phyloP scores from a whole-genome alignment of 1,140 invertebrate genomes.

The Aphis craccivora region DNA sequence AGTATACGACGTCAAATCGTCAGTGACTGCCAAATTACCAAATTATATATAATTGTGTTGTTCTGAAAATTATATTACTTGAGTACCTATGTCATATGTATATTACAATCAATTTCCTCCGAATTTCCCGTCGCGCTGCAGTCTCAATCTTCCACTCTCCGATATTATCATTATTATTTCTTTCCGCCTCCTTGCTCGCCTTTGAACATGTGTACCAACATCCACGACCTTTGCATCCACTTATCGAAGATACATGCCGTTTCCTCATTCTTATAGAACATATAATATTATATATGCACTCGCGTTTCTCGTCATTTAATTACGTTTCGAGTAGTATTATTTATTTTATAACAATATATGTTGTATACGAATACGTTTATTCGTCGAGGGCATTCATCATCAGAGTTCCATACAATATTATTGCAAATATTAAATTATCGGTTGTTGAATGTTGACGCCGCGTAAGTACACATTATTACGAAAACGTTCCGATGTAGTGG shows the following conservation, averaged over 20 bases:
- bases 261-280: not conserved
- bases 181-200: not conserved
- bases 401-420: not conserved
- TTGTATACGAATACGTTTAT: not conserved
- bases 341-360: too few relatives aligned
- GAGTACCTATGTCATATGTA: not conserved
- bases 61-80: not conserved
- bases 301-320: not conserved
- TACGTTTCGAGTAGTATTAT: not conserved
- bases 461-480: not conserved
- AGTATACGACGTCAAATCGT: not conserved
- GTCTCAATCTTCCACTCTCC: not conserved
- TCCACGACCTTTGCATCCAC: not conserved
- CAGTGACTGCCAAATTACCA: not conserved
- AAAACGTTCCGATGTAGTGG: not conserved
- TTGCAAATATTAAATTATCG: not conserved
- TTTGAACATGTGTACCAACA: not conserved
- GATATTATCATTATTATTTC: not conserved
- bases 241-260: not conserved
- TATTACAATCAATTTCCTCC: slow-evolving; percentile 8
- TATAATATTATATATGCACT: not conserved
- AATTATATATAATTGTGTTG: slow-evolving; percentile 1
- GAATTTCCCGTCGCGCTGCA: not conserved
- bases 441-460: not conserved
- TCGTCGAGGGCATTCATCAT: not conserved